Percentiles rank a stretch among this genome's conserved stretches.
These are phyloP conservation scores for Potamilus streckersoni DNA, from an alignment of 1,140 invertebrate species.

Conservation along the genomic window DNA sequence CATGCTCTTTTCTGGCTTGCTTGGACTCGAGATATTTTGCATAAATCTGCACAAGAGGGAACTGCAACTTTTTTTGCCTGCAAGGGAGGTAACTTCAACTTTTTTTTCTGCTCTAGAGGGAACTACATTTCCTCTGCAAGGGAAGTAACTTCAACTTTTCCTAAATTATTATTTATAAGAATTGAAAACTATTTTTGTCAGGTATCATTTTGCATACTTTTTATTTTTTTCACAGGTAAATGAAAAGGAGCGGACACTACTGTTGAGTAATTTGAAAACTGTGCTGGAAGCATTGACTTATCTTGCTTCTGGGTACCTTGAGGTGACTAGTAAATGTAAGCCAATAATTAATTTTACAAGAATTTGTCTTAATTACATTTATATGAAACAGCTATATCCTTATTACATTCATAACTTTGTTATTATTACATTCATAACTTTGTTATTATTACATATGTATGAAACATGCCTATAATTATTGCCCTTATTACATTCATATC, in stretches of 20 bases:
- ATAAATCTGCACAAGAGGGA: no score
- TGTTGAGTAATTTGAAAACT: slow-evolving; percentile 41
- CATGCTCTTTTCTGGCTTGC: no score
- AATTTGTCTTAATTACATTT: neutral
- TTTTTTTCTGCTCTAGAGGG: no score
- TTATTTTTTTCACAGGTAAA: slow-evolving; percentile 35
- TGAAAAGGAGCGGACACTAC: slow-evolving; percentile 34
- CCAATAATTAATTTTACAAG: neutral
- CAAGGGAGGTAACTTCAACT: no score
- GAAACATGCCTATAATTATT: no score
- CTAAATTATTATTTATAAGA: neutral
- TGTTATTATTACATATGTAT: no score
- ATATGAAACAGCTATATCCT: neutral
- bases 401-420: no score
- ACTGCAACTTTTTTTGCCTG: no score
- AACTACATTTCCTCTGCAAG: no score
- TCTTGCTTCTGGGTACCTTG: slow-evolving; percentile 39
- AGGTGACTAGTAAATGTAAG: slow-evolving; percentile 26
- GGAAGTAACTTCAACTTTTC: neutral
- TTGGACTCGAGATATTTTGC: no score
- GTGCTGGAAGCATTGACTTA: slow-evolving; percentile 49
- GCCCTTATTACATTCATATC: no score
- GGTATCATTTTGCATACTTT: neutral
- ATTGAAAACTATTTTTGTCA: neutral
- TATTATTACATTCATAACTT: no score